These are phyloP conservation scores for Ctenosaura bakeri DNA, from an alignment of 2,797 vertebrate species.

Conservation along the genomic window DNA sequence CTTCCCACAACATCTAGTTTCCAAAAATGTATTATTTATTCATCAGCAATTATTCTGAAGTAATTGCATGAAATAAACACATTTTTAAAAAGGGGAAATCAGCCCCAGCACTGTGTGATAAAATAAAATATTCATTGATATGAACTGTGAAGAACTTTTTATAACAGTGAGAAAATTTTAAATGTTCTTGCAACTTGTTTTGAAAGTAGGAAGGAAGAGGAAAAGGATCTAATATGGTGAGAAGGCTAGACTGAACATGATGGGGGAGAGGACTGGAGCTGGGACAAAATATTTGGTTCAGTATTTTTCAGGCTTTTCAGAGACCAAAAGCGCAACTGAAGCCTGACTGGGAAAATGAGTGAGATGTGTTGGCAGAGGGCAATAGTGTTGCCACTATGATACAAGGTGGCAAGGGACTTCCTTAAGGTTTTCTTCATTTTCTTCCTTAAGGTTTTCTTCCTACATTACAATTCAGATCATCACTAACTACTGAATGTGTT, in stretches of 20 bases:
- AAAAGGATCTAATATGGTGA: not conserved
- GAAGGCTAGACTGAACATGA: not conserved
- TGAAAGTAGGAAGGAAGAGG: not conserved
- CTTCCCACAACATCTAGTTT: not conserved
- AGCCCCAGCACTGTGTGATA: constrained; percentile 20
- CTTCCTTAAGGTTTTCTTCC: too few species aligned
- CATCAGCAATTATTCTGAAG: constrained; percentile 33
- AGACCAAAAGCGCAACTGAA: not conserved
- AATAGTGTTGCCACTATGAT: not conserved
- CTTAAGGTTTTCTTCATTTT: not conserved
- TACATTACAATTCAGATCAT: too few species aligned
- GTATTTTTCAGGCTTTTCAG: not conserved
- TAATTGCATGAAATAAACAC: constrained; percentile 29
- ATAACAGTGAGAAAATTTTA: not conserved
- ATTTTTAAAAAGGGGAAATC: constrained; percentile 40
- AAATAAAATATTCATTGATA: constrained; percentile 43
- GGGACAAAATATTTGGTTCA: not conserved
- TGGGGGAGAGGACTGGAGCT: not conserved
- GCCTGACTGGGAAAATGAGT: not conserved
- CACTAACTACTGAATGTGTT: not conserved
- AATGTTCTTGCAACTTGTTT: not conserved
- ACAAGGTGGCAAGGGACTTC: not conserved
- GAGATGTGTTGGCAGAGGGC: not conserved
- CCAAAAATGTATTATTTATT: constrained; percentile 37
- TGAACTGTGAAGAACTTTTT: constrained; percentile 14